Conservation (phyloP, 2,797 vertebrate species). For the Cephalopachus bancanus region DNA sequence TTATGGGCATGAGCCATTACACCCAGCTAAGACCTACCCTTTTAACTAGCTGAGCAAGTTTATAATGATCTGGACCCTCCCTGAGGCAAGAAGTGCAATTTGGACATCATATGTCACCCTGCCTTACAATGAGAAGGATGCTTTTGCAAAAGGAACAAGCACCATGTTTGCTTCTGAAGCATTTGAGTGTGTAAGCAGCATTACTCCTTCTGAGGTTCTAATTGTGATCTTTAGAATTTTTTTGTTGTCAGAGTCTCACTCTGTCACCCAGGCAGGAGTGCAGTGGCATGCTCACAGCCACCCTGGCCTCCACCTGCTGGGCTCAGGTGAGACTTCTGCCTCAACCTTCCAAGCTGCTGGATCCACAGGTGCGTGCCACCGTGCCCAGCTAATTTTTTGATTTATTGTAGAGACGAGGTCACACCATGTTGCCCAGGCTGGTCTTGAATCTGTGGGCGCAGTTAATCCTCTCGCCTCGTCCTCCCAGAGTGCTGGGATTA, state of each 20-base stretch:
- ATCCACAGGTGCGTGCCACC: neutral
- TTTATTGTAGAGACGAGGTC: neutral
- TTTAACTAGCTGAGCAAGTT: neutral
- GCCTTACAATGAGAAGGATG: neutral
- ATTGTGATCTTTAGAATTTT: neutral
- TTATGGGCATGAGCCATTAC: too few species aligned
- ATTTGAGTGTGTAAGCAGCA: neutral
- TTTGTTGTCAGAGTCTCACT: neutral
- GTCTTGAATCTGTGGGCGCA: neutral
- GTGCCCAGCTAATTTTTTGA: neutral
- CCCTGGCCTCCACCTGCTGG: neutral
- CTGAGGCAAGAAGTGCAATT: neutral
- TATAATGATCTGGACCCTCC: neutral
- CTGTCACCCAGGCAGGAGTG: neutral
- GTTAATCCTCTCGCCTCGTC: neutral
- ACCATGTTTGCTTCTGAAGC: neutral
- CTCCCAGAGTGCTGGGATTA: neutral
- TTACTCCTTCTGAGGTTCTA: neutral
- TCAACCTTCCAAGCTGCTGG: neutral
- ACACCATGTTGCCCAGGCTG: neutral
- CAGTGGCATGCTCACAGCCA: too few species aligned
- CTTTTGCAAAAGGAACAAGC: neutral
- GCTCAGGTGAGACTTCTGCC: neutral
- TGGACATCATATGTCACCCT: neutral
- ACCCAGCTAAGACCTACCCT: neutral